Conservation (phyloP, 2,113 vertebrate species). For the Seriola aureovittata region DNA sequence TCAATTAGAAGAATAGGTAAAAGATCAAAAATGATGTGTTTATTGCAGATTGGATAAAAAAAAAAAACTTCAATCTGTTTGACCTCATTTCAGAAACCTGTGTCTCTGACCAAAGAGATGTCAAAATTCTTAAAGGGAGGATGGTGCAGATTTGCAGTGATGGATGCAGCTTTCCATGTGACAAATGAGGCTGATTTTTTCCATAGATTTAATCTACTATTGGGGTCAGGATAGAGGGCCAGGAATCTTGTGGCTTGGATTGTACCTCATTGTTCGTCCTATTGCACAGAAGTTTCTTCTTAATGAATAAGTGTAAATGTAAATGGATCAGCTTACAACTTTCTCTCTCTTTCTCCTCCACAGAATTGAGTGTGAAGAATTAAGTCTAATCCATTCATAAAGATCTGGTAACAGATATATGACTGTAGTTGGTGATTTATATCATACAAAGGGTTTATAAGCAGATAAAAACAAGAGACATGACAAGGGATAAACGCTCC, state of each 20-base stretch:
- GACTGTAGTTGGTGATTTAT: background rate
- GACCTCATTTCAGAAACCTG: background rate
- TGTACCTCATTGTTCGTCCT: background rate
- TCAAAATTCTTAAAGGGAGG: background rate
- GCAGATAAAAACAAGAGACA: background rate
- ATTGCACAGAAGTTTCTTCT: background rate
- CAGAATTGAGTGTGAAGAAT: background rate
- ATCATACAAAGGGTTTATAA: background rate
- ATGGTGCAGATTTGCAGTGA: background rate
- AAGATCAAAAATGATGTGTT: background rate
- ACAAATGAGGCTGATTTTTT: background rate
- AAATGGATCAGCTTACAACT: background rate
- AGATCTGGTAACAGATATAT: background rate
- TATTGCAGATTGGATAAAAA: background rate
- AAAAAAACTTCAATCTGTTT: background rate
- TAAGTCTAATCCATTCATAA: background rate
- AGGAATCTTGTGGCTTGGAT: background rate
- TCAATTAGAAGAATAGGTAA: background rate
- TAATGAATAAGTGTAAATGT: background rate
- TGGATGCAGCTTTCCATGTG: background rate
- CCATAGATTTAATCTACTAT: background rate
- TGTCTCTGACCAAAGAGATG: background rate
- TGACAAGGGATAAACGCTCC: background rate
- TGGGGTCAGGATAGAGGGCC: background rate
- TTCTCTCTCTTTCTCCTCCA: background rate